A percentile compares a stretch with the other conserved stretches of the same genome.
These are phyloP conservation scores for Lithobius niger DNA, from an alignment of 1,140 invertebrate genomes.

Conservation along the genomic window DNA sequence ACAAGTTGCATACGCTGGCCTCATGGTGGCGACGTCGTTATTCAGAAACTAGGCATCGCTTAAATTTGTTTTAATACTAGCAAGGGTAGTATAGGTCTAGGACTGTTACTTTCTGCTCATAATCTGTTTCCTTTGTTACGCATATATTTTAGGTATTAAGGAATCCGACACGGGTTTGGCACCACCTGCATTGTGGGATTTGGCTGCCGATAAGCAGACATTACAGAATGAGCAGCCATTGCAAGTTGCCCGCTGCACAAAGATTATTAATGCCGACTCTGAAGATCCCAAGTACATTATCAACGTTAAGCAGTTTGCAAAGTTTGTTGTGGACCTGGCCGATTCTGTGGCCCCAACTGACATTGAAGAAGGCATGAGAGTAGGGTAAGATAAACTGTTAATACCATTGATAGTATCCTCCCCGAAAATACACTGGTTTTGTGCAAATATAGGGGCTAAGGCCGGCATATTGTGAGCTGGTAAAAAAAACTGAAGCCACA, in stretches of 20 bases:
- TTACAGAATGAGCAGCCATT: conserved; percentile 95
- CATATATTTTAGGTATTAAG: conserved; percentile 39
- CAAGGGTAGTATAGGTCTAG: too few relatives aligned
- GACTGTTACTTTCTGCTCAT: too few relatives aligned
- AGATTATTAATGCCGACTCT: conserved; percentile 95
- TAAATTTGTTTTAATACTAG: too few relatives aligned
- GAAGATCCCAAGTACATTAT: conserved; percentile 99
- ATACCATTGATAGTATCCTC: too few relatives aligned
- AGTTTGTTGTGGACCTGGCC: conserved; percentile 98
- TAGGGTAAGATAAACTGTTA: conserved; percentile 55
- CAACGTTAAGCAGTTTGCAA: conserved; percentile 99
- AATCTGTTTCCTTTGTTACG: too few relatives aligned
- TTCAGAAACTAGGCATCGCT: too few relatives aligned
- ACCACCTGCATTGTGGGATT: conserved; percentile 95
- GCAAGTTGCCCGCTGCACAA: conserved; percentile 94
- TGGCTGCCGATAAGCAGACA: conserved; percentile 97
- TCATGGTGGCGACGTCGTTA: too few relatives aligned
- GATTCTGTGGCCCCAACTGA: conserved; percentile 99
- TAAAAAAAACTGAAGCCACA: too few relatives aligned
- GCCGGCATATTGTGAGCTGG: too few relatives aligned
- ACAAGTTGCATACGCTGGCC: too few relatives aligned
- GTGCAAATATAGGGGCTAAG: too few relatives aligned
- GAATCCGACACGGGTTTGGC: conserved; percentile 71
- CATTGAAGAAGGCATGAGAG: conserved; percentile 99
- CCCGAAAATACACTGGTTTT: too few relatives aligned